Evolutionary conservation across 1,140 invertebrate genomes (phyloP), one percentile per base, ranked within the genome.

Genomic region (Lucilia cuprina): DNA sequence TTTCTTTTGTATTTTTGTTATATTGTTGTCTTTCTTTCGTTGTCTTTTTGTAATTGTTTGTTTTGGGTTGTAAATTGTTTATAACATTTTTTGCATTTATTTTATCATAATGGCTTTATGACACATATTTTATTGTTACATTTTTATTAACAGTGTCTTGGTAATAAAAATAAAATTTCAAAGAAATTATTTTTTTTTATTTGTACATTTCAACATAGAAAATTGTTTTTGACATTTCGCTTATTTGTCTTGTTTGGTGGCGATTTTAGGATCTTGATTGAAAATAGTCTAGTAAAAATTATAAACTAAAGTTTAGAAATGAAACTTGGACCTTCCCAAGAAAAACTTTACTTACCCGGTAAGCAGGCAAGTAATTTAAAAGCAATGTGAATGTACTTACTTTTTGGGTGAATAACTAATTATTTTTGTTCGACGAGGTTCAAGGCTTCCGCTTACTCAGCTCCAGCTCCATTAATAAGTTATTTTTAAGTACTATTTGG

Each of bases 61-160:
- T 78, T 41, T 41, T 41, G 41, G 41, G 41, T 41, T 41, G 41
- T 41, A 41, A 41, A 41, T 41, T 41, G 41, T 41, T 41, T 41
- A 41, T 41, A 41, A 41, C 41, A 41, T 41, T 2, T 41, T 41
- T 41, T 78, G 47, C 35, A n/a, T 35, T 78, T 78, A n/a, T 78
- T 78, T n/a, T 78, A 41, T 41, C 75, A 78, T 78, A 78, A 78
- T 78, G 75, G 41, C 41, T 78, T 78, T 78, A 78, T 78, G 75
- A 41, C 35, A 41, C 41, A 47, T 78, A 78, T 78, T 78, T 78
- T 78, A 78, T 78, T 78, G 75, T 35, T 78, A 41, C 41, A 41
- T 41, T 47, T 78, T 78, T 47, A 17, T 75, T 34, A 34, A 74
- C 70, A 25, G 12, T 75, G 30, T 75, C 1, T 75, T 75, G 4